Evolutionary conservation across 2,113 vertebrate species (phyloP).

Genomic region (Odontophorus gujanensis): DNA sequence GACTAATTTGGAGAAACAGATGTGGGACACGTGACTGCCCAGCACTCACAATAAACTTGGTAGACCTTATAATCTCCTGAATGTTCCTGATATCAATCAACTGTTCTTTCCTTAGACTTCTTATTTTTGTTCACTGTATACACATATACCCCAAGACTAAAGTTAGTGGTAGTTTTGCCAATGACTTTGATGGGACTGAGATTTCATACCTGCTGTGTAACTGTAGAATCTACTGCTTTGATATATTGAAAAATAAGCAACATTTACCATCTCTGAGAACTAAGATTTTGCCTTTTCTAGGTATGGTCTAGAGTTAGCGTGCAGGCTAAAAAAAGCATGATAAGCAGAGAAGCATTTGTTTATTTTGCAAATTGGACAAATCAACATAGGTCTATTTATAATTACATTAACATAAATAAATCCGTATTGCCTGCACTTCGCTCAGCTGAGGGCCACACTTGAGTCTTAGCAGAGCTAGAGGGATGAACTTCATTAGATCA

Average conservation of each 20-base stretch:
- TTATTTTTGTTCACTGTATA: neutral
- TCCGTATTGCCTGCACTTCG: constrained; percentile 10
- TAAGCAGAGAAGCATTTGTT: constrained; percentile 35
- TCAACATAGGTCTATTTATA: constrained; percentile 25
- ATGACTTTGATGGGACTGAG: neutral
- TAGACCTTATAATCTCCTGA: neutral
- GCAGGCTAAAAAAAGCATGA: neutral
- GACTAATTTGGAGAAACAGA: constrained; percentile 8
- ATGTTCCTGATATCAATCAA: neutral
- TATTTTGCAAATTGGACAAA: constrained; percentile 2
- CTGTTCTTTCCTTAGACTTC: constrained; percentile 10
- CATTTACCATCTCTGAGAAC: neutral
- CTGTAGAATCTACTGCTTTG: neutral
- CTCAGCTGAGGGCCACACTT: neutral
- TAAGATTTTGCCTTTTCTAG: neutral
- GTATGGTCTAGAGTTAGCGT: neutral
- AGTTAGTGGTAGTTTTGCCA: neutral
- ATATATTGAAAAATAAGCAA: constrained; percentile 11
- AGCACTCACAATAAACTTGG: neutral
- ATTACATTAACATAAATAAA: constrained; percentile 46
- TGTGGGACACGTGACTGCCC: neutral
- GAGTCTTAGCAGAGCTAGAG: constrained; percentile 21
- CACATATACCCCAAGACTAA: neutral
- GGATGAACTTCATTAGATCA: constrained; percentile 25
- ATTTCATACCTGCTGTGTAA: neutral